These are phyloP conservation scores for Macrophya alboannulata DNA, from an alignment of 2,888 invertebrate genomes.

Conservation along the genomic window DNA sequence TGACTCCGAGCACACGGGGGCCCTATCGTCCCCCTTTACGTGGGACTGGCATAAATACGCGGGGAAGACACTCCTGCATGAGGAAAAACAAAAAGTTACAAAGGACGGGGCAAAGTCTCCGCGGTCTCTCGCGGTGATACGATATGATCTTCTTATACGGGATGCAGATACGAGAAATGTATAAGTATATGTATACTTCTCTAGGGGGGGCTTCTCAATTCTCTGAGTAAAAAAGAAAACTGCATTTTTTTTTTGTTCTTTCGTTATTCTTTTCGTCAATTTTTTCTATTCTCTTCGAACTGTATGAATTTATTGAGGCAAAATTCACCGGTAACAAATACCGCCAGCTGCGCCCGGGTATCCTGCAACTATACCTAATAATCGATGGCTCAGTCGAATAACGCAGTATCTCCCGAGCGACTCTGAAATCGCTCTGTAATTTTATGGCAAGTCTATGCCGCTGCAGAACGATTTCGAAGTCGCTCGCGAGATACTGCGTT, in stretches of 20 bases:
- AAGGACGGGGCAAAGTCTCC: conserved; percentile 71
- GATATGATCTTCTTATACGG: conserved; percentile 76
- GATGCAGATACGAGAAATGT: conserved; percentile 76
- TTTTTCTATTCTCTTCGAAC: conserved; percentile 31
- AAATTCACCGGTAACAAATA: conserved; percentile 35
- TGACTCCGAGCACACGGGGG: background rate
- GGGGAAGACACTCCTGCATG: conserved; percentile 60
- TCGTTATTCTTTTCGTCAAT: conserved; percentile 25
- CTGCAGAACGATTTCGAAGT: too few species aligned
- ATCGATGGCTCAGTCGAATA: too few species aligned
- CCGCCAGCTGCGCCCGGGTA: background rate
- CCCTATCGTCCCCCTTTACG: background rate
- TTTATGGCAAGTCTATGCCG: too few species aligned
- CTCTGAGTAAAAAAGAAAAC: conserved; percentile 61
- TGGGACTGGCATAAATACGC: conserved; percentile 75
- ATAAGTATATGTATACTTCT: conserved; percentile 69
- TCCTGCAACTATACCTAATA: too few species aligned
- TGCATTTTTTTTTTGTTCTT: conserved; percentile 39
- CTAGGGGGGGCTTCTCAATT: conserved; percentile 63
- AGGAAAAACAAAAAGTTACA: conserved; percentile 74
- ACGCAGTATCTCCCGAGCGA: too few species aligned
- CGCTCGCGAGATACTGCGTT: too few species aligned
- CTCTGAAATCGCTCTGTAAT: too few species aligned
- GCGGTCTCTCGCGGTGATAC: conserved; percentile 64
- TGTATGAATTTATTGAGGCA: conserved; percentile 36